A percentile compares a stretch with the other conserved stretches of the same genome.
These are phyloP conservation scores for Arion vulgaris DNA, from an alignment of 1,140 invertebrate species.

Conservation along the genomic window DNA sequence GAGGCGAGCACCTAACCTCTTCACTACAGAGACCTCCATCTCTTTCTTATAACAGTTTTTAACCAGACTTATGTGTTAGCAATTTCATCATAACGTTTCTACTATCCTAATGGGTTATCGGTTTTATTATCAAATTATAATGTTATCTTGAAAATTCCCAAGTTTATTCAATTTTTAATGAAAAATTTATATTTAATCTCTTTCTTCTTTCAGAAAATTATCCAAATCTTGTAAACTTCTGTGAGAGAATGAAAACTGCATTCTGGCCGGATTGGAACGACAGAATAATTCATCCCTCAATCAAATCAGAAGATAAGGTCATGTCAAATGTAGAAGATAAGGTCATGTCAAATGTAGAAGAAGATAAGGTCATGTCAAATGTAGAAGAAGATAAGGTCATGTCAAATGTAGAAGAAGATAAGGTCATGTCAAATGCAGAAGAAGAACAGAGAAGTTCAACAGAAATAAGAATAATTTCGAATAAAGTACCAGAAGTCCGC, in stretches of 20 bases:
- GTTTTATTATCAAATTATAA: too few species aligned
- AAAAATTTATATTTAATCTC: neutral
- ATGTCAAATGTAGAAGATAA: neutral
- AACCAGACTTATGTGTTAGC: too few species aligned
- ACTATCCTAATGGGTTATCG: too few species aligned
- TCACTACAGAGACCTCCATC: too few species aligned
- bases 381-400: neutral
- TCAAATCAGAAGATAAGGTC: neutral
- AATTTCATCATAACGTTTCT: too few species aligned
- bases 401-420: neutral
- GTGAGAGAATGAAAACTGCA: constrained; percentile 64
- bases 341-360: neutral
- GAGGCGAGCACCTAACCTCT: too few species aligned
- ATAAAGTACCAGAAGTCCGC: neutral
- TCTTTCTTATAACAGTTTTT: too few species aligned
- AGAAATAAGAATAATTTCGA: neutral
- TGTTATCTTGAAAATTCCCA: too few species aligned
- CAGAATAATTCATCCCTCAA: constrained; percentile 25
- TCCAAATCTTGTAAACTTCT: constrained; percentile 62
- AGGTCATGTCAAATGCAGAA: neutral
- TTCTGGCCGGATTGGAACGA: constrained; percentile 72
- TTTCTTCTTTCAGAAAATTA: constrained; percentile 55
- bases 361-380: neutral
- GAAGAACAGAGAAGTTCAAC: neutral
- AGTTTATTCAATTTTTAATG: too few species aligned